phyloP scores from a whole-genome alignment of 2,888 invertebrate genomes.

The Mimumesa dahlbomi region DNA sequence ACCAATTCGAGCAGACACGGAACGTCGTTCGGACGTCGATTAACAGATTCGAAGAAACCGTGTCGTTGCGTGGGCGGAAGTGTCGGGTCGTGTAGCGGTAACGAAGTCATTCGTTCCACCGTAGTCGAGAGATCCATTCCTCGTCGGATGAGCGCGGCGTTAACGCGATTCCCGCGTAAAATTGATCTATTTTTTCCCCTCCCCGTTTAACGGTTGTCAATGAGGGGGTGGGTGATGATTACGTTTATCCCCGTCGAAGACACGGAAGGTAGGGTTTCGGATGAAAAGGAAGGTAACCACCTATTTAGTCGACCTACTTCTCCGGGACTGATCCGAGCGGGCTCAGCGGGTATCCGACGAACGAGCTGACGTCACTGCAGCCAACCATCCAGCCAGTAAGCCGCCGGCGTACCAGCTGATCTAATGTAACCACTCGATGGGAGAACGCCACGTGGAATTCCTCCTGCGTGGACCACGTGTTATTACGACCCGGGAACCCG shows the following conservation, averaged over 20 bases:
- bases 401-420: constrained; percentile 63
- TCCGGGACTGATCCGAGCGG: constrained; percentile 53
- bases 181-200: too few relatives aligned
- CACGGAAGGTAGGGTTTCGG: constrained; percentile 19
- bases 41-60: too few relatives aligned
- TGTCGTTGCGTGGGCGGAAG: too few relatives aligned
- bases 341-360: constrained; percentile 63
- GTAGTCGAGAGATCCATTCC: too few relatives aligned
- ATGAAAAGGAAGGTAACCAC: constrained; percentile 61
- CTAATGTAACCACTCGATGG: constrained; percentile 65
- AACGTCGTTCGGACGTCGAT: too few relatives aligned
- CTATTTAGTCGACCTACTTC: constrained; percentile 66
- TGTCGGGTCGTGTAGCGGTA: too few relatives aligned
- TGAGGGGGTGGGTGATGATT: constrained; percentile 6
- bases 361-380: constrained; percentile 64
- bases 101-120: too few relatives aligned
- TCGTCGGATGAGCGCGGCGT: too few relatives aligned
- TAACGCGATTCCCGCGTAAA: too few relatives aligned
- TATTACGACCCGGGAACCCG: neutral
- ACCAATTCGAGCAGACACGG: too few relatives aligned
- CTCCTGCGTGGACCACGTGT: constrained; percentile 50
- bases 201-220: too few relatives aligned
- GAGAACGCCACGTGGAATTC: constrained; percentile 62
- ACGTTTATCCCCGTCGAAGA: constrained; percentile 27
- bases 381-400: constrained; percentile 58